Percentiles rank a stretch among this genome's conserved stretches.
These are phyloP conservation scores for Nannobrachium achirus DNA, from an alignment of 2,113 vertebrate species.

Conservation along the genomic window DNA sequence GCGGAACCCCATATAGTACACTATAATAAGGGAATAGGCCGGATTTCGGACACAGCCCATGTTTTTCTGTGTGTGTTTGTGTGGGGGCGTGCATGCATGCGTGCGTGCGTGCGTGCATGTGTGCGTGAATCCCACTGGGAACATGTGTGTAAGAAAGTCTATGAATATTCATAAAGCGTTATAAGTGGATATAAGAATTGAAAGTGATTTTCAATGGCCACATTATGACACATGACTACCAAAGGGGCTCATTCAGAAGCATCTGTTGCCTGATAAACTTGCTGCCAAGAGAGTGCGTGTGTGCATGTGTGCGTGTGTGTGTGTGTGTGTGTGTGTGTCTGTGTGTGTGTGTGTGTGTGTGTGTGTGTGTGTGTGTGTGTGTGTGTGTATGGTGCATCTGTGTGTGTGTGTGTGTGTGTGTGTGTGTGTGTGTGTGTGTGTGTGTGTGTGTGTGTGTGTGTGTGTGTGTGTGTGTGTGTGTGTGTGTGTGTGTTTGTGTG, in stretches of 20 bases:
- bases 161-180: slow-evolving; percentile 64
- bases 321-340: background rate
- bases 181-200: slow-evolving; percentile 59
- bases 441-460: slow-evolving; percentile 42
- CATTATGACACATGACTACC: slow-evolving; percentile 63
- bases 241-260: slow-evolving; percentile 69
- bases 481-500: slow-evolving; percentile 53
- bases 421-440: slow-evolving; percentile 59
- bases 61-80: background rate
- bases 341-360: slow-evolving; percentile 1
- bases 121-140: slow-evolving; percentile 28
- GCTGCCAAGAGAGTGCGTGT: slow-evolving; percentile 51
- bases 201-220: slow-evolving; percentile 69
- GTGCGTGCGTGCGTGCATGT: background rate
- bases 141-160: slow-evolving; percentile 9
- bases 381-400: too few relatives aligned
- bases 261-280: slow-evolving; percentile 65
- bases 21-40: too few relatives aligned
- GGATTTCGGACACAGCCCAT: too few relatives aligned
- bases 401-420: slow-evolving; percentile 44
- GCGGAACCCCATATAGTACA: too few relatives aligned
- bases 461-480: slow-evolving; percentile 3
- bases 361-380: slow-evolving; percentile 10
- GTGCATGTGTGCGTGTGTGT: background rate
- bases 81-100: background rate